Conservation (phyloP, 2,797 vertebrate species). For the Paguma larvata region DNA sequence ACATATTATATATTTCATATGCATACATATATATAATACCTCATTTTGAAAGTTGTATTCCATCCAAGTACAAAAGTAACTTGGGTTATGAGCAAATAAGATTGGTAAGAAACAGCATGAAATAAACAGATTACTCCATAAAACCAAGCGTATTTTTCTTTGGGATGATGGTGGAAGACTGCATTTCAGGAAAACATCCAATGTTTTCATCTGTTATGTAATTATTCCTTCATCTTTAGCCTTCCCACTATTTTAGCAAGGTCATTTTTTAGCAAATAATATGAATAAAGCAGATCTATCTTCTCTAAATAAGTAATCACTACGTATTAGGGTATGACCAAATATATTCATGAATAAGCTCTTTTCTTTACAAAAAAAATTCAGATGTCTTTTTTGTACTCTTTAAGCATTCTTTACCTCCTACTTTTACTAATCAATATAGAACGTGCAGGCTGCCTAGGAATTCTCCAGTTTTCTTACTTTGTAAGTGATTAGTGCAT, state of each 20-base stretch:
- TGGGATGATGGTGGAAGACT: neutral
- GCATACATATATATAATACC: neutral
- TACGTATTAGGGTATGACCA: neutral
- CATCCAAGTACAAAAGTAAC: neutral
- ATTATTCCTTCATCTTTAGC: neutral
- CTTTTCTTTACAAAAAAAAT: neutral
- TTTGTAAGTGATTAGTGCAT: neutral
- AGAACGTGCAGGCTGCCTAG: neutral
- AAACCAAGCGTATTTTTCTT: neutral
- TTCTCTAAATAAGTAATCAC: neutral
- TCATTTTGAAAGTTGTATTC: conserved; percentile 30
- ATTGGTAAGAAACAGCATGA: neutral
- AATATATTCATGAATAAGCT: neutral
- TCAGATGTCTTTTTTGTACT: neutral
- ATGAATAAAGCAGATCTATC: neutral
- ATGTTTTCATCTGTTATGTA: neutral
- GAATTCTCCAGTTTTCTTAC: neutral
- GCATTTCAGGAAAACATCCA: neutral
- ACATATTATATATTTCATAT: neutral
- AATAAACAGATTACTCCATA: neutral
- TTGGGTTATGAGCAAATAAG: neutral
- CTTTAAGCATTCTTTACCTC: neutral
- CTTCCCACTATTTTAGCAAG: neutral
- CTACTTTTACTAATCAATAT: neutral
- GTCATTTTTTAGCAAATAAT: neutral